phyloP scores from a whole-genome alignment of 2,797 vertebrate genomes.

The Lutjanus argentimaculatus region DNA sequence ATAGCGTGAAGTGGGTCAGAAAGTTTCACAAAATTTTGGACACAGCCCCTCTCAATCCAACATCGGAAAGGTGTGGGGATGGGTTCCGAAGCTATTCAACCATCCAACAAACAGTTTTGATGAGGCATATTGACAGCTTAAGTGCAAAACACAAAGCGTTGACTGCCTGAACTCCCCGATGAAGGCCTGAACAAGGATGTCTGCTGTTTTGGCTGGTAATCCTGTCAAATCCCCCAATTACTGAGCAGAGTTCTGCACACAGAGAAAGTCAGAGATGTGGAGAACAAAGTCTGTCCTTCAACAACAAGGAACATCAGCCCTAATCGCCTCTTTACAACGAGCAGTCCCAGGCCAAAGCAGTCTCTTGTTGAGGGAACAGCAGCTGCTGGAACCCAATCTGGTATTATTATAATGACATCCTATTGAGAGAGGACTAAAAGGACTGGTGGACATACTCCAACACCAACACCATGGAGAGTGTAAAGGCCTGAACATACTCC shows the following conservation, averaged over 20 bases:
- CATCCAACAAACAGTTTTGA: not conserved
- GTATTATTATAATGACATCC: not conserved
- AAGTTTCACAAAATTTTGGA: not conserved
- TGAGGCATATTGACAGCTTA: not conserved
- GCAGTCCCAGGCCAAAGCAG: not conserved
- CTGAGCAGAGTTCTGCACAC: not conserved
- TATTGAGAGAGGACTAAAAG: not conserved
- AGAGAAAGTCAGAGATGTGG: not conserved
- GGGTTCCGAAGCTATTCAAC: not conserved
- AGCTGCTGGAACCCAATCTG: not conserved
- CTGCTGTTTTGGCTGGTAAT: not conserved
- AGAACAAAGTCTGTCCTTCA: slow-evolving; percentile 1
- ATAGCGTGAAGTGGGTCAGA: not conserved
- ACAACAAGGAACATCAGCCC: not conserved
- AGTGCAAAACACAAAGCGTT: not conserved
- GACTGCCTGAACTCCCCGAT: not conserved
- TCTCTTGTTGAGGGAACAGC: not conserved
- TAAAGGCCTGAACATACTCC: too few relatives aligned
- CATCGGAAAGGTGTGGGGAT: not conserved
- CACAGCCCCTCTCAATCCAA: not conserved
- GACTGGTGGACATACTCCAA: not conserved
- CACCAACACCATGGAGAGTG: not conserved
- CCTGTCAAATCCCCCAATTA: not conserved
- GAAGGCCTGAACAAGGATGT: not conserved
- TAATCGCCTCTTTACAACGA: not conserved